Evolutionary conservation across 2,113 vertebrate species (phyloP).

Genomic region (Vimba vimba): DNA sequence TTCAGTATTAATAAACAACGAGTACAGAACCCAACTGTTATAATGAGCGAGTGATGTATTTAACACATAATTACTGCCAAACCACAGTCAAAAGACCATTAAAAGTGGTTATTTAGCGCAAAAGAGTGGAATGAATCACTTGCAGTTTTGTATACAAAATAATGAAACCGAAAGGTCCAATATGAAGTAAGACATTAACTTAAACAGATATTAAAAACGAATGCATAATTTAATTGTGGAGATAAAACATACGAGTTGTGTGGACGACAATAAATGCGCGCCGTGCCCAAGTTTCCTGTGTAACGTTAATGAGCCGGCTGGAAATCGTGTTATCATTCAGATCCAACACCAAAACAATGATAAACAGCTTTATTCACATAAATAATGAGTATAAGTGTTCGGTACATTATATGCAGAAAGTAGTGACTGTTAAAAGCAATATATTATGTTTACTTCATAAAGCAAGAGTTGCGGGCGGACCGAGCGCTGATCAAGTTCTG

Average conservation of each 20-base stretch:
- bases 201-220: neutral
- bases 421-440: neutral
- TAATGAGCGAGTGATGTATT: neutral
- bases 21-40: neutral
- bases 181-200: neutral
- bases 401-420: neutral
- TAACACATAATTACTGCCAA: neutral
- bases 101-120: neutral
- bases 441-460: neutral
- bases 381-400: neutral
- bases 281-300: constrained; percentile 21
- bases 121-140: neutral
- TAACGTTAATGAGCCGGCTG: neutral
- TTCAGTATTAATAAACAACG: neutral
- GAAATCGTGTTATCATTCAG: neutral
- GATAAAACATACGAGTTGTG: neutral
- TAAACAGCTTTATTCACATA: neutral
- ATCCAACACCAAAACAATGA: neutral
- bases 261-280: neutral
- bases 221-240: neutral
- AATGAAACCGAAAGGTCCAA: neutral
- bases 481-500: neutral
- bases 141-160: neutral
- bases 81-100: neutral
- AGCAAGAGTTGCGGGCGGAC: neutral